A percentile compares a stretch with the other conserved stretches of the same genome.
phyloP scores from a whole-genome alignment of 2,888 invertebrate species.

The Ellobium chinense region DNA sequence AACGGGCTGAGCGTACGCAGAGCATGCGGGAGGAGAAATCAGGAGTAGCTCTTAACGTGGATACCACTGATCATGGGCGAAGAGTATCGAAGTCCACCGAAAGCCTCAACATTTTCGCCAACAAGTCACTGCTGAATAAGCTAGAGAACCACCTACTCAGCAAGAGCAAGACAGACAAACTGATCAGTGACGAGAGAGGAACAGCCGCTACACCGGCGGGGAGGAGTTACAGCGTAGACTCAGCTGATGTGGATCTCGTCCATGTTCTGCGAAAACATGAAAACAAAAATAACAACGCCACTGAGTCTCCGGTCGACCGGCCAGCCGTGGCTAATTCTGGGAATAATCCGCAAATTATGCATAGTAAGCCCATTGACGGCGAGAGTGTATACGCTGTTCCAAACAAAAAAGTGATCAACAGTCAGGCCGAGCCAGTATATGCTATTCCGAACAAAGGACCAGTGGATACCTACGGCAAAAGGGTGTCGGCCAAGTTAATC shows the following conservation, averaged over 20 bases:
- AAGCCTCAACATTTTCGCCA: slow-evolving; percentile 60
- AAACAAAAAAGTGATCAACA: not conserved
- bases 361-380: not conserved
- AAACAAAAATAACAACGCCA: not conserved
- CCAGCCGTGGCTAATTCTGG: not conserved
- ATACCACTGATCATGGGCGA: not conserved
- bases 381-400: not conserved
- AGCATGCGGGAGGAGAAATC: slow-evolving; percentile 46
- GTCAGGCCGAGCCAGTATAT: not conserved
- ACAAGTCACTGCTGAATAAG: slow-evolving; percentile 63
- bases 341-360: not conserved
- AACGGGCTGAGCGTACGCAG: slow-evolving; percentile 49
- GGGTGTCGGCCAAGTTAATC: not conserved
- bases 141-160: slow-evolving; percentile 63
- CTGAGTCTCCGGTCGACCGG: not conserved
- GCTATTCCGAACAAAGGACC: not conserved
- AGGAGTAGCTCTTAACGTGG: not conserved
- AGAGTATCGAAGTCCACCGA: slow-evolving; percentile 47
- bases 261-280: not conserved
- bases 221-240: not conserved
- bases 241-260: not conserved
- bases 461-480: not conserved
- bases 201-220: not conserved
- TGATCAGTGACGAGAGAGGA: not conserved
- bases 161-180: slow-evolving; percentile 38